Evolutionary conservation across 1,140 invertebrate genomes (phyloP).

Genomic region (Psix sp.): DNA sequence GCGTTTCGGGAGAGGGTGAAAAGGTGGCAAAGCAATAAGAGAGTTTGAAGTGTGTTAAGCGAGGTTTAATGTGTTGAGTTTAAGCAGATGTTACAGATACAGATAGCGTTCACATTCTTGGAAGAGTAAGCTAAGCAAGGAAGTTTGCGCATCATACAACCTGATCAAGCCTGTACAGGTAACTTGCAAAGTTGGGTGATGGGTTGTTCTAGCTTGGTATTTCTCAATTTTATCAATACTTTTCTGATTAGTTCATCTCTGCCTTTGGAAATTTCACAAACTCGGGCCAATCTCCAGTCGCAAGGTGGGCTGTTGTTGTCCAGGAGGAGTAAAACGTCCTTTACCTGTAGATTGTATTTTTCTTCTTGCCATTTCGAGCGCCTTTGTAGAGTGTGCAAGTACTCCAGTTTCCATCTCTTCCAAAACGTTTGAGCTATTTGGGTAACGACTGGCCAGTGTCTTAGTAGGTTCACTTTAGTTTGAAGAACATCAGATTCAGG

Average conservation of each 20-base stretch:
- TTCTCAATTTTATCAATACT: not conserved
- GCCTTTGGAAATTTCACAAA: not conserved
- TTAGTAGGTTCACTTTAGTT: not conserved
- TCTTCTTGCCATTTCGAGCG: not conserved
- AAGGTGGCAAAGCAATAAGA: no score
- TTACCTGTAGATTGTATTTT: not conserved
- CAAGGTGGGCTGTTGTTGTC: not conserved
- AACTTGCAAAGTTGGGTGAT: not conserved
- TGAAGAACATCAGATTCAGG: not conserved
- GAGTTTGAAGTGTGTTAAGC: no score
- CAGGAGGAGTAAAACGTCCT: not conserved
- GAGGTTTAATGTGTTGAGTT: no score
- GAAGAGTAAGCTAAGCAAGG: no score
- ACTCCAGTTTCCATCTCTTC: conserved; percentile 5
- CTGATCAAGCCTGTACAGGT: not conserved
- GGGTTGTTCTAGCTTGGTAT: not conserved
- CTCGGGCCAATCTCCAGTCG: conserved; percentile 1
- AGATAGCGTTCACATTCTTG: no score
- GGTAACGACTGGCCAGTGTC: not conserved
- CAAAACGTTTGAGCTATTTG: not conserved
- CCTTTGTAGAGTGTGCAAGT: conserved; percentile 5
- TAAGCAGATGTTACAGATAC: no score
- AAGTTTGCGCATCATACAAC: no score
- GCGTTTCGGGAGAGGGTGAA: no score
- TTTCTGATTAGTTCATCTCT: not conserved